Percentiles rank a stretch among this genome's conserved stretches.
Conservation (phyloP, 2,113 vertebrate species). For the Myrmecophaga tridactyla region DNA sequence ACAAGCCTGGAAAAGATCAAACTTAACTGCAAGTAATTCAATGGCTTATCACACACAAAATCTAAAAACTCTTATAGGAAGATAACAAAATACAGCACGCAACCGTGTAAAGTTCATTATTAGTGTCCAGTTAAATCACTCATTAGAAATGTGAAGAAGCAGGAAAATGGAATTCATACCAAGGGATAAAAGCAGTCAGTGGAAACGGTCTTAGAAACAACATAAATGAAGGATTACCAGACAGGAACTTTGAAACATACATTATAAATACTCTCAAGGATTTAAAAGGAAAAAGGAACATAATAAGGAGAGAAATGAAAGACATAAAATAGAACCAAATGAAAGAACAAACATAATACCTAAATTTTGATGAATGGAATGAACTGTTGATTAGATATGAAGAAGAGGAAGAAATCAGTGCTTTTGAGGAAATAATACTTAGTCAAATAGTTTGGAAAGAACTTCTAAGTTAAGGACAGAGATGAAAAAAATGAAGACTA, state of each 20-base stretch:
- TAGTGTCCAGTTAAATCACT: neutral
- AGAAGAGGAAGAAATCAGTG: neutral
- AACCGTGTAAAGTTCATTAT: neutral
- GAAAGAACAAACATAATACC: neutral
- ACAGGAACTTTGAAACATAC: too few relatives aligned
- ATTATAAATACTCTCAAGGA: neutral
- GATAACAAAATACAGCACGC: neutral
- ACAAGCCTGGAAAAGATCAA: neutral
- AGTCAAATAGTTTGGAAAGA: neutral
- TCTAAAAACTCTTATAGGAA: neutral
- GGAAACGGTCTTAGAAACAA: too few relatives aligned
- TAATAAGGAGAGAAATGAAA: neutral
- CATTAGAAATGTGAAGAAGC: neutral
- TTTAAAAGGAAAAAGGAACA: neutral
- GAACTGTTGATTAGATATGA: neutral
- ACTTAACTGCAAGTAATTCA: neutral
- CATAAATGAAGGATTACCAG: too few relatives aligned
- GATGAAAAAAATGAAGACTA: neutral
- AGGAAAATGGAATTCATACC: neutral
- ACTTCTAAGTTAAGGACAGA: neutral
- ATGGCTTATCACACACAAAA: neutral
- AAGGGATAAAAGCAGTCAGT: too few relatives aligned
- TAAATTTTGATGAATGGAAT: neutral
- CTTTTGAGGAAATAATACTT: neutral
- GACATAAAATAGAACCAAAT: neutral